Evolutionary conservation across 2,888 invertebrate genomes (phyloP).

Genomic region (Tillus elongatus): DNA sequence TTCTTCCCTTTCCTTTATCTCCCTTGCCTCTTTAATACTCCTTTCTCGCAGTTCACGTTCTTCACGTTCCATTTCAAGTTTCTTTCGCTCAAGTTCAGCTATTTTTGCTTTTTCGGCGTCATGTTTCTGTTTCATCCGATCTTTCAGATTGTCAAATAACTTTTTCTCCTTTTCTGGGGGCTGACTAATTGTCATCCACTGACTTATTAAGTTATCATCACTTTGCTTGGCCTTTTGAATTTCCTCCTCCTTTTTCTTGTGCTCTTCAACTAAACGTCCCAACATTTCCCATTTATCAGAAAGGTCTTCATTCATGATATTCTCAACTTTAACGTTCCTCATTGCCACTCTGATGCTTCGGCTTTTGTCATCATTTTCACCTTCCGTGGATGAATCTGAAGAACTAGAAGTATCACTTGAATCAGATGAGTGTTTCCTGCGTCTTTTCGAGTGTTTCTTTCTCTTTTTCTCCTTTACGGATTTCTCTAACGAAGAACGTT

Average conservation of each 20-base stretch:
- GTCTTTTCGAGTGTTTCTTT: constrained; percentile 37
- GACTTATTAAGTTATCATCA: constrained; percentile 38
- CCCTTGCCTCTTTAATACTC: constrained; percentile 34
- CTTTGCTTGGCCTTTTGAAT: constrained; percentile 18
- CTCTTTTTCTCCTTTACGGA: constrained; percentile 49
- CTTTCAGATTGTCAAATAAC: constrained; percentile 45
- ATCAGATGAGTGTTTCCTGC: constrained; percentile 37
- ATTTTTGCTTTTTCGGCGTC: constrained; percentile 40
- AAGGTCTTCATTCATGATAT: constrained; percentile 42
- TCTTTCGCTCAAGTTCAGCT: constrained; percentile 33
- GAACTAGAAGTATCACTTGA: constrained; percentile 42
- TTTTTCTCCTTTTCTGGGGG: constrained; percentile 42
- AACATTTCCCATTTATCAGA: constrained; percentile 39
- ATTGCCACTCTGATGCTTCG: constrained; percentile 57
- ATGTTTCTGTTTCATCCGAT: constrained; percentile 46
- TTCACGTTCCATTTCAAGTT: constrained; percentile 38
- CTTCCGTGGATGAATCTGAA: constrained; percentile 38
- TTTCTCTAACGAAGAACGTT: constrained; percentile 24
- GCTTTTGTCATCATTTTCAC: constrained; percentile 42
- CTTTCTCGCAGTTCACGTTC: constrained; percentile 36
- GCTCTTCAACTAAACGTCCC: constrained; percentile 44
- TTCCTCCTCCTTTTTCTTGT: constrained; percentile 26
- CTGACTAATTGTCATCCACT: constrained; percentile 46
- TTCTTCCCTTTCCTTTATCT: constrained; percentile 31
- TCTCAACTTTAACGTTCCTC: constrained; percentile 49